These are phyloP conservation scores for Apantesis nais DNA, from an alignment of 2,888 invertebrate genomes.

Conservation along the genomic window DNA sequence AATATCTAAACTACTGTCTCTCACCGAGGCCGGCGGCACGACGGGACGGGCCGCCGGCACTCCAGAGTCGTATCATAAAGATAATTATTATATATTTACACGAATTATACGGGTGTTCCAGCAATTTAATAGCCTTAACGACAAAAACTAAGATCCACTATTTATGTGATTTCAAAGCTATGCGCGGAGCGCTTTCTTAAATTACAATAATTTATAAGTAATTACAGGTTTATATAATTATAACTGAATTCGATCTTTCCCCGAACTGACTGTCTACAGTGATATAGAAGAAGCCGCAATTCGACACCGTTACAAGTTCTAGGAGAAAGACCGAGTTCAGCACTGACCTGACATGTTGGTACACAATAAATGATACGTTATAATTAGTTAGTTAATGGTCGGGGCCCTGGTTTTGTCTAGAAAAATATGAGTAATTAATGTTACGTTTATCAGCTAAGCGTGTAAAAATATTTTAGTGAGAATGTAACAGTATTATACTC, in stretches of 20 bases:
- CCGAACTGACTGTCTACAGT: constrained; percentile 20
- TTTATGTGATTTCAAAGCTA: constrained; percentile 80
- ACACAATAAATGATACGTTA: constrained; percentile 62
- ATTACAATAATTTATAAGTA: constrained; percentile 81
- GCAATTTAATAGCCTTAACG: constrained; percentile 82
- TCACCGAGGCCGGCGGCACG: constrained; percentile 53
- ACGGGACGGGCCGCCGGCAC: constrained; percentile 46
- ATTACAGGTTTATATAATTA: constrained; percentile 44
- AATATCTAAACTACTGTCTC: constrained; percentile 80
- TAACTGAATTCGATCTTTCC: constrained; percentile 40
- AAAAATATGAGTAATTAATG: constrained; percentile 43
- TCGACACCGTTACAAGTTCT: constrained; percentile 25
- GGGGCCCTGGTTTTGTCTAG: constrained; percentile 55
- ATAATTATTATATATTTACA: constrained; percentile 84
- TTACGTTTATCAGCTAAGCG: constrained; percentile 43
- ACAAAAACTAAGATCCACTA: constrained; percentile 83
- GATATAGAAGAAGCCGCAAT: constrained; percentile 20
- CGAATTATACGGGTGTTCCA: constrained; percentile 82
- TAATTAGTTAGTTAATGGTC: constrained; percentile 62
- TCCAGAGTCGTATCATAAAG: constrained; percentile 80
- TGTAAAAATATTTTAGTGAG: constrained; percentile 43
- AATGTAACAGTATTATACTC: constrained; percentile 41
- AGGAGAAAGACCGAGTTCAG: constrained; percentile 38
- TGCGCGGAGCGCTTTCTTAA: constrained; percentile 79
- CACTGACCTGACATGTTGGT: constrained; percentile 56